Evolutionary conservation across 2,113 vertebrate species (phyloP), one percentile per base, ranked within the genome.

Genomic region (Phalacrocorax aristotelis): DNA sequence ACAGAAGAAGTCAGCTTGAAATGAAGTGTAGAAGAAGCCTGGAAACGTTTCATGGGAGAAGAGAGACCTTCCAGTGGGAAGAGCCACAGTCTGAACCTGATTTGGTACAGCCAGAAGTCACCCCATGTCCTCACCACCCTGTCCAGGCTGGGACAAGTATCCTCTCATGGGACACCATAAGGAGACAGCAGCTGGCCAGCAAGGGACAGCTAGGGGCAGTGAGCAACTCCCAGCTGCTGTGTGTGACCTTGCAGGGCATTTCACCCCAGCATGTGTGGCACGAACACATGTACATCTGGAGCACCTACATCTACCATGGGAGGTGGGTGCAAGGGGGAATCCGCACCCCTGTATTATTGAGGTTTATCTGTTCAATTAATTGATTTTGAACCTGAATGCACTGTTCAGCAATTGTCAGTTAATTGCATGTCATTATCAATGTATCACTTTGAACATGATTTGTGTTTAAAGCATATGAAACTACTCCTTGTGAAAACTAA

Each of bases 151-250:
- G 48, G 44, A 48, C 3, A 1, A 77, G 27, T 11, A 36, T 49
- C 23, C 15, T 80, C 2, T 13, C 29, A 34, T 72, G 40, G 32
- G 21, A 74, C 7, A 27, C 4, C 16, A 19, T 11, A 22, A 32
- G 46, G 13, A 42, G 1, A 71, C 5, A 82, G 29, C 48, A n/a
- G 9, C 12, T 49, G 30, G 14, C 27, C 70, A 91, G 42, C n/a
- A 25, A 42, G 21, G 42, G 19, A 40, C 20, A 74, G 34, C 7
- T 26, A 11, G 44, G 17, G 26, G 3, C 0, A 1, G 27, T 11
- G 42, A 68, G 19, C 16, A 5, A 19, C 9, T 22, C 8, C 9
- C 2, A 0, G 18, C 10, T 13, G 7, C 52, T 74, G 7, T 15
- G 5, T 42, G 48, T 34, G 38, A 65, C 30, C 8, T 44, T 36